Base-by-base conservation (phyloP, 1,140 invertebrate genomes). In the Papilio dardanus region DNA sequence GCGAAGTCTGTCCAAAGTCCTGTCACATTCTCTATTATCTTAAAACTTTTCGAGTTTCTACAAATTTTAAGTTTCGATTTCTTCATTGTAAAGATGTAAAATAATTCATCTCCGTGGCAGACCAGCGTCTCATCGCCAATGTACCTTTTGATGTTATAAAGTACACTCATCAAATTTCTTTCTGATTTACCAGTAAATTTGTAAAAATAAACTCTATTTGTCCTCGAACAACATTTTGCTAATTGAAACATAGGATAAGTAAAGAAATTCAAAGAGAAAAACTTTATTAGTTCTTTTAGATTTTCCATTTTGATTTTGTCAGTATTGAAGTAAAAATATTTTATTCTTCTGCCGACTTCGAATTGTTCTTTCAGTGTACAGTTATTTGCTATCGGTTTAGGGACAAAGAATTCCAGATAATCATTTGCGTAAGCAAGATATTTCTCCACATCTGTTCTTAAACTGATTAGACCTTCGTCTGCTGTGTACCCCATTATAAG, bases 1-100 rank as follows among this genome's bases (percentile, higher is more conserved):
- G 84, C 86, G 66, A 87, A 86, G 35, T 87, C 83, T 1, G 86
- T 86, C 86, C 86, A 87, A 19, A 87, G 76, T 58, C 74, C 81
- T 2, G 81, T 79, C 0, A 82, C 54, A 30, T 76, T 79, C 1
- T 86, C 74, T 16, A 85, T 84, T 19, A 83, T 54, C 58, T 82
- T 68, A 42, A 74, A 83, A 5, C 68, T 78, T 21, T 78, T 40
- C 0, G 80, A 80, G 8, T 74, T 16, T 24, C 65, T 62, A 7
- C 81, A 75, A n/a, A 81, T 16, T 24, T 81, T 81, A 0, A 79
- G 68, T 14, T 78, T 66, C 19, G 33, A 19, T 19, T 46, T 71
- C 42, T 74, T 79, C 24, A 74, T 76, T 68, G 69, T 65, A 65
- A 88, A 88, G 14, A 88, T 19, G 31, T 88, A 88, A 19, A 74